These are phyloP conservation scores for Unio delphinus DNA, from an alignment of 2,888 invertebrate species.

Conservation along the genomic window DNA sequence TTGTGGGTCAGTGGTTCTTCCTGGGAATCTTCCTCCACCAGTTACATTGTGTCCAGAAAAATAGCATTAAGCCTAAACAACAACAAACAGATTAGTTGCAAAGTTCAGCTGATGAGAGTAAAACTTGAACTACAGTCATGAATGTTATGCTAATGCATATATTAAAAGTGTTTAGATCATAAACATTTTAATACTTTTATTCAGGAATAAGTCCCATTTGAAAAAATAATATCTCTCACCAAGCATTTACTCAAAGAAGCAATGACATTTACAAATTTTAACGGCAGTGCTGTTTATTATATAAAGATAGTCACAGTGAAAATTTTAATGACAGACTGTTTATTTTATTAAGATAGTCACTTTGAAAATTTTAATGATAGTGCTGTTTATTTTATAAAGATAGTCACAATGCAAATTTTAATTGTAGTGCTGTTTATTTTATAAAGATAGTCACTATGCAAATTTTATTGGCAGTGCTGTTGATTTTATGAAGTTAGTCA, in stretches of 20 bases:
- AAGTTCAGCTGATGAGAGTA: too few relatives aligned
- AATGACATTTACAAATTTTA: neutral
- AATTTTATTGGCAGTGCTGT: neutral
- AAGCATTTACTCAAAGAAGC: neutral
- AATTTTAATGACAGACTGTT: neutral
- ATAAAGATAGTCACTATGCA: neutral
- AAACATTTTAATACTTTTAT: too few relatives aligned
- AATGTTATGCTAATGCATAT: too few relatives aligned
- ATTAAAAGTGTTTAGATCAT: too few relatives aligned
- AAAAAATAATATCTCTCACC: neutral
- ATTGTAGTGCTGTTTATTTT: neutral
- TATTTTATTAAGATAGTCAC: neutral
- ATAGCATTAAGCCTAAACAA: too few relatives aligned
- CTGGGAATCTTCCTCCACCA: too few relatives aligned
- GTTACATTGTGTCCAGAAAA: too few relatives aligned
- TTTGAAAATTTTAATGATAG: neutral
- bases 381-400: neutral
- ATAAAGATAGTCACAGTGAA: neutral
- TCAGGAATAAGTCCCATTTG: neutral
- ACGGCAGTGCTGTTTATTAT: neutral
- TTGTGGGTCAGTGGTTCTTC: too few relatives aligned
- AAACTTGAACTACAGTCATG: too few relatives aligned
- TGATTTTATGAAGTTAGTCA: neutral
- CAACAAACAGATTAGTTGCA: too few relatives aligned
- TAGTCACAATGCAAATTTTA: neutral